Evolutionary conservation across 1,140 invertebrate species (phyloP).

Genomic region (Orussus abietinus): DNA sequence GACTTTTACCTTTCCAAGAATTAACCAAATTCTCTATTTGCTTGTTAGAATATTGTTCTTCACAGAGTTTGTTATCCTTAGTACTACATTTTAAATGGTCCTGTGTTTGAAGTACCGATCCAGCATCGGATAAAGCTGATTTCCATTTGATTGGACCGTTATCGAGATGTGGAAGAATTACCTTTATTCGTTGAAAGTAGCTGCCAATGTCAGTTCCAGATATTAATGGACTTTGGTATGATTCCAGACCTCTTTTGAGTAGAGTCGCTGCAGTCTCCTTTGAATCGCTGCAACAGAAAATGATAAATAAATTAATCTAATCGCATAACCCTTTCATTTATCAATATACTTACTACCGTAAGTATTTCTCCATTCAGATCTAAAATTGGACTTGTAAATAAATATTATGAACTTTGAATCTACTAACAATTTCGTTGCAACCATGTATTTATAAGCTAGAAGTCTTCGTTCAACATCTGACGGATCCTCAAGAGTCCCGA

Average conservation of each 20-base stretch:
- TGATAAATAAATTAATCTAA: slow-evolving; percentile 1
- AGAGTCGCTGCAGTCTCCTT: slow-evolving; percentile 26
- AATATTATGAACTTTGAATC: not conserved
- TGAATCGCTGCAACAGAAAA: slow-evolving; percentile 27
- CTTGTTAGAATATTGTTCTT: slow-evolving; percentile 22
- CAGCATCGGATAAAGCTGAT: slow-evolving; percentile 22
- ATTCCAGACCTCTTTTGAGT: slow-evolving; percentile 25
- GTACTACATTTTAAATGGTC: slow-evolving; percentile 35
- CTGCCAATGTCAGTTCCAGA: slow-evolving; percentile 28
- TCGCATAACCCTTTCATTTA: slow-evolving; percentile 1
- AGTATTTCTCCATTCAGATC: not conserved
- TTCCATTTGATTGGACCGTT: slow-evolving; percentile 35
- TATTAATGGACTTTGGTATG: slow-evolving; percentile 27
- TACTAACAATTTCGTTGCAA: slow-evolving; percentile 31
- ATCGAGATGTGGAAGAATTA: slow-evolving; percentile 18
- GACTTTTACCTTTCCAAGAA: slow-evolving; percentile 21
- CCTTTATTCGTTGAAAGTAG: slow-evolving; percentile 38
- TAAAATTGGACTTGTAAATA: slow-evolving; percentile 4
- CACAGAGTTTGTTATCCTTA: slow-evolving; percentile 24
- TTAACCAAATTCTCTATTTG: slow-evolving; percentile 37
- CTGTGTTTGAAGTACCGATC: slow-evolving; percentile 26
- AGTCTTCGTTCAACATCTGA: slow-evolving; percentile 32
- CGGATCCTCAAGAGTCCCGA: slow-evolving; percentile 20
- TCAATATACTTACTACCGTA: not conserved
- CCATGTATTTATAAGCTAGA: slow-evolving; percentile 33